Evolutionary conservation across 1,140 invertebrate species (phyloP), one percentile per base, ranked within the genome.

Genomic region (Papilio dardanus): DNA sequence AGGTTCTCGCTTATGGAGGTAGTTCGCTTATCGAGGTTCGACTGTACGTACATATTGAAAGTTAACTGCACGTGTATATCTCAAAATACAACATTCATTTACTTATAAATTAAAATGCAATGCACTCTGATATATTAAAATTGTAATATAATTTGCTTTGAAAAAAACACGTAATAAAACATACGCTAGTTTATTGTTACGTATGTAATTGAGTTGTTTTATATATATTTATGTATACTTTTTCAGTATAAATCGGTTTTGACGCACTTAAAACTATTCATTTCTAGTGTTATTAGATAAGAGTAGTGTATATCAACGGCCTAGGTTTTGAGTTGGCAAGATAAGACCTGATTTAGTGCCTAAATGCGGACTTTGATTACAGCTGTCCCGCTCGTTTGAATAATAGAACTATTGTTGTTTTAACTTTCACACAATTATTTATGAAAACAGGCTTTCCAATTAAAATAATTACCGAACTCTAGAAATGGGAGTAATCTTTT

Each of bases 311-410:
- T 76, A 76, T 73, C 71, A 54, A 71, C 65, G 66, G 73, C 66
- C 73, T 81, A 81, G 77, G 77, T 79, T 74, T 73, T 73, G 71
- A 76, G 74, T 78, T 74, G 74, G 66, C 71, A 73, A 69, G 77
- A 81, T 81, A 81, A 76, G 37, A 46, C 50, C 71, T 79, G 74
- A 81, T 76, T 81, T 81, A 79, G 58, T 79, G 80, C 65, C 75
- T 79, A 75, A 76, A 77, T 46, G 75, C 73, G 76, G 76, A 79
- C 80, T 79, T 81, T 79, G 78, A 54, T 46, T 76, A 35, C 71
- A 76, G 24, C 71, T 73, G 46, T 73, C 69, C 37, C n/a, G 16
- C 14, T 73, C 71, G 46, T 58, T 58, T 24, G 46, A 73, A 73
- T 35, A 24, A 58, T 73, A 33, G 50, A 73, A 35, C 35, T 30